Conservation (phyloP, 2,113 vertebrate genomes). For the Verasper variegatus region DNA sequence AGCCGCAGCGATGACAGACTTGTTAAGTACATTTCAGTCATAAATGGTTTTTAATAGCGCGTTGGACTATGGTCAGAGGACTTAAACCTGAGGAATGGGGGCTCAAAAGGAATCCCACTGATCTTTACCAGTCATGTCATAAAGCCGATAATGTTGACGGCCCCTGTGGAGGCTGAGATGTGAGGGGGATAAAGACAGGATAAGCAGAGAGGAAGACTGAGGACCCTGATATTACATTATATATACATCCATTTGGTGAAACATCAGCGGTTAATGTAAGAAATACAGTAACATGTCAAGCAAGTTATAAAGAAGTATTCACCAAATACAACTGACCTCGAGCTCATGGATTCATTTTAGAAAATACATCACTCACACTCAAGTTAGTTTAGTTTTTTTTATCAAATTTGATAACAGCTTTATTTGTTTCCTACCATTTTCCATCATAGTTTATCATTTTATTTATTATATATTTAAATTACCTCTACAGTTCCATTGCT, state of each 20-base stretch:
- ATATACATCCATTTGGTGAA: neutral
- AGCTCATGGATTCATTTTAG: neutral
- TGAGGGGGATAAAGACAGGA: conserved; percentile 14
- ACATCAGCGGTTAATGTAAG: neutral
- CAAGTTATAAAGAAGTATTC: neutral
- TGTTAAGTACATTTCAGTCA: conserved; percentile 72
- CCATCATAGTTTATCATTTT: no score
- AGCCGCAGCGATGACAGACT: conserved; percentile 65
- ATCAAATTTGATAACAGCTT: no score
- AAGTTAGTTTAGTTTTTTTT: no score
- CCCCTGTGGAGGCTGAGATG: conserved; percentile 43
- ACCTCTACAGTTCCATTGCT: no score
- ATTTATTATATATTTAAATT: no score
- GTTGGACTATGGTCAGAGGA: conserved; percentile 51
- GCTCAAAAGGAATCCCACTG: conserved; percentile 35
- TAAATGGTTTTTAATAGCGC: conserved; percentile 71
- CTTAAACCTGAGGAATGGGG: conserved; percentile 40
- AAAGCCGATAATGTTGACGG: conserved; percentile 56
- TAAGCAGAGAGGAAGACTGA: conserved; percentile 17
- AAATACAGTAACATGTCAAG: neutral
- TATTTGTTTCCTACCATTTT: no score
- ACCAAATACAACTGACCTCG: neutral
- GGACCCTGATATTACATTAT: conserved; percentile 1
- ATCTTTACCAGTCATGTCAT: conserved; percentile 59
- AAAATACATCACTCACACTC: no score